These are phyloP conservation scores for Hemicentrotus pulcherrimus DNA, from an alignment of 35 echinoderm and acorn worm genomes.

Conservation along the genomic window DNA sequence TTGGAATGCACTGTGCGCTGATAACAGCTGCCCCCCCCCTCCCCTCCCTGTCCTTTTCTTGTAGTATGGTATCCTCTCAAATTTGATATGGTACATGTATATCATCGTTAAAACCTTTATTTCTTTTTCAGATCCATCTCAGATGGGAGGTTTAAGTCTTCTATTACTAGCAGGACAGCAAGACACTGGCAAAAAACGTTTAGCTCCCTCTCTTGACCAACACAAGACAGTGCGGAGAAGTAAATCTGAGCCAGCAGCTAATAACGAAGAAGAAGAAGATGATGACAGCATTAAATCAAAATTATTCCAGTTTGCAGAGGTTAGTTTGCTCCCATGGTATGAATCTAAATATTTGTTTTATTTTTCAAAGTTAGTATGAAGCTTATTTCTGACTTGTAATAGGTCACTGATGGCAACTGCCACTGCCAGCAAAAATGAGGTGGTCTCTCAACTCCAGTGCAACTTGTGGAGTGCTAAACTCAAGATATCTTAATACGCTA, in stretches of 20 bases:
- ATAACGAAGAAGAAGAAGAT: neutral
- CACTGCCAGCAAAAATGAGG: too few relatives aligned
- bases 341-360: neutral
- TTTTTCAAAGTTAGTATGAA: neutral
- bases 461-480: too few relatives aligned
- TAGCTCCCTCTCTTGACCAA: conserved; percentile 13
- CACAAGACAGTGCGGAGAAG: neutral
- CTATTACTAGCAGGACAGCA: conserved; percentile 68
- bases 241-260: neutral
- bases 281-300: conserved; percentile 56
- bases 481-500: too few relatives aligned
- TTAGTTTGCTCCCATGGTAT: neutral
- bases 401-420: neutral
- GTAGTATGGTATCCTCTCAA: neutral
- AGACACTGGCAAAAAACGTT: neutral
- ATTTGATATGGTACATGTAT: too few relatives aligned
- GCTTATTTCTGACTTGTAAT: neutral
- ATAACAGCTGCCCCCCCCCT: too few relatives aligned
- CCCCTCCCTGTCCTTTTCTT: too few relatives aligned
- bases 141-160: conserved; percentile 79
- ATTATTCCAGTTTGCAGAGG: conserved; percentile 74
- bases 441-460: too few relatives aligned
- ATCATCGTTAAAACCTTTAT: neutral
- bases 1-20: too few relatives aligned
- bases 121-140: conserved; percentile 62